Evolutionary conservation across 2,113 vertebrate species (phyloP).

Genomic region (Phrynosoma platyrhinos): DNA sequence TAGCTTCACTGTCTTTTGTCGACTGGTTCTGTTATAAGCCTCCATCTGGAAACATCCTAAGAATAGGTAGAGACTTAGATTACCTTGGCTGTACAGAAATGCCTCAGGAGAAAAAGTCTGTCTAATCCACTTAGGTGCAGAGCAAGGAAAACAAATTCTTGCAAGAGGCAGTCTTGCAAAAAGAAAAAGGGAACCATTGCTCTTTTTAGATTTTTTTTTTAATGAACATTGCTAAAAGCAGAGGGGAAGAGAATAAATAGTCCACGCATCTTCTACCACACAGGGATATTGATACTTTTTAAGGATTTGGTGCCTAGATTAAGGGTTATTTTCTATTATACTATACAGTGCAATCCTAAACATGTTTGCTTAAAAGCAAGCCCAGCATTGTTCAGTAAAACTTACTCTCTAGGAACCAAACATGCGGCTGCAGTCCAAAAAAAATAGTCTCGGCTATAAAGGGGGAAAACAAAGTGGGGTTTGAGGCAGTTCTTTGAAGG

Average conservation of each 20-base stretch:
- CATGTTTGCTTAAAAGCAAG: not conserved
- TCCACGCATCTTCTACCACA: not conserved
- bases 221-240: not conserved
- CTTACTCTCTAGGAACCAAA: not conserved
- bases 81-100: constrained; percentile 5
- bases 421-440: not conserved
- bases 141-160: constrained; percentile 3
- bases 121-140: constrained; percentile 27
- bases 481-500: not conserved
- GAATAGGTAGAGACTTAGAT: not conserved
- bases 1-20: not conserved
- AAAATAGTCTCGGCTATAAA: not conserved
- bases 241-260: not conserved
- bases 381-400: not conserved
- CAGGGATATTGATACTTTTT: not conserved
- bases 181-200: not conserved
- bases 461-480: not conserved
- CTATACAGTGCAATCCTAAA: not conserved
- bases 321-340: not conserved
- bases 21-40: not conserved
- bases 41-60: not conserved
- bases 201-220: too few relatives aligned
- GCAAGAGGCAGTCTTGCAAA: not conserved
- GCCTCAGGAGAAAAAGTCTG: not conserved
- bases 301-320: not conserved